These are phyloP conservation scores for Haliaeetus leucogaster DNA, from an alignment of 2,113 vertebrate genomes.

Conservation along the genomic window DNA sequence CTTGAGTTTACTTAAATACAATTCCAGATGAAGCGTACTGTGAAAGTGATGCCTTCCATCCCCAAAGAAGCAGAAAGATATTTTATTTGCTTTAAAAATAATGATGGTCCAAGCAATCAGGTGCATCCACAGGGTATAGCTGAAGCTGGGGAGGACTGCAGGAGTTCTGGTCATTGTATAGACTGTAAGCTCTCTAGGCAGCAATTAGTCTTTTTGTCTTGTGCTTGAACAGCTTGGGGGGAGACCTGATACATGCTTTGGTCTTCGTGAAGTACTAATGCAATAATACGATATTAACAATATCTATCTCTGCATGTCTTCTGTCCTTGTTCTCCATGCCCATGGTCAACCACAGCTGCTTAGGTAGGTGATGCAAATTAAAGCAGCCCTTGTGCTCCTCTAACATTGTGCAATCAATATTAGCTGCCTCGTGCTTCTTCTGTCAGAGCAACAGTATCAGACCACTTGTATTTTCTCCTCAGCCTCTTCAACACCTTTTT, in stretches of 20 bases:
- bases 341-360: background rate
- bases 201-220: background rate
- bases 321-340: background rate
- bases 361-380: background rate
- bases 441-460: background rate
- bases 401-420: background rate
- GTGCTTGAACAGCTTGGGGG: background rate
- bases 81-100: background rate
- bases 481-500: background rate
- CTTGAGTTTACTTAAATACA: slow-evolving; percentile 39
- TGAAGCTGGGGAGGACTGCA: background rate
- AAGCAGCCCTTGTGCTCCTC: background rate
- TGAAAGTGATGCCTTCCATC: slow-evolving; percentile 32
- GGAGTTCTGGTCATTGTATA: background rate
- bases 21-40: slow-evolving; percentile 28
- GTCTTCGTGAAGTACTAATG: background rate
- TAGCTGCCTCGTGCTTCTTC: background rate
- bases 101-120: background rate
- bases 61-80: background rate
- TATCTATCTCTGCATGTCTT: background rate
- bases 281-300: background rate
- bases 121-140: background rate
- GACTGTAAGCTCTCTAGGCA: background rate
- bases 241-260: background rate
- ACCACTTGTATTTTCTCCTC: background rate